Conservation (phyloP, 2,113 vertebrate species). For the Tonatia bakeri region DNA sequence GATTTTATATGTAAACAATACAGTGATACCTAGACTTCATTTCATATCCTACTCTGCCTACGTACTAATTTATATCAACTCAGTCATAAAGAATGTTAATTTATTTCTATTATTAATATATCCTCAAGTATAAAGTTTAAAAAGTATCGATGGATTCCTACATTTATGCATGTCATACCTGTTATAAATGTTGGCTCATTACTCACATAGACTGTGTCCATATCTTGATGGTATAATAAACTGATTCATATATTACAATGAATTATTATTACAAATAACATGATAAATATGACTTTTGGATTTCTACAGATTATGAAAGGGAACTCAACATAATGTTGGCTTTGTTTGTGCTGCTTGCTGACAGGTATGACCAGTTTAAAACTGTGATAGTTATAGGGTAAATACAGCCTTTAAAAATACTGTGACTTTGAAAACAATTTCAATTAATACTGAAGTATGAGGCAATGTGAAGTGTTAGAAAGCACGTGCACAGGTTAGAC, state of each 20-base stretch:
- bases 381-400: neutral
- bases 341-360: slow-evolving; percentile 21
- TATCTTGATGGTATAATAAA: neutral
- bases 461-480: slow-evolving; percentile 9
- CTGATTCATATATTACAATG: neutral
- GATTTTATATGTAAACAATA: slow-evolving; percentile 16
- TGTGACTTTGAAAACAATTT: slow-evolving; percentile 22
- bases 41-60: neutral
- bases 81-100: slow-evolving; percentile 7
- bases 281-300: neutral
- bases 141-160: neutral
- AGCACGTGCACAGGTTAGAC: neutral
- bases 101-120: neutral
- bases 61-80: neutral
- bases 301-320: neutral
- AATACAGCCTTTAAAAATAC: neutral
- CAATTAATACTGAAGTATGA: slow-evolving; percentile 9
- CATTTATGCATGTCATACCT: neutral
- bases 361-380: slow-evolving; percentile 3
- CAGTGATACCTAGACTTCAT: neutral
- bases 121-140: neutral
- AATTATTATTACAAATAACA: slow-evolving; percentile 36
- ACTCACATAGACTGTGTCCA: neutral
- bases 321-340: neutral
- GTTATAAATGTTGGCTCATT: neutral